Evolutionary conservation across 1,140 invertebrate genomes (phyloP), one percentile per base, ranked within the genome.

Genomic region (Cotesia chilonis): DNA sequence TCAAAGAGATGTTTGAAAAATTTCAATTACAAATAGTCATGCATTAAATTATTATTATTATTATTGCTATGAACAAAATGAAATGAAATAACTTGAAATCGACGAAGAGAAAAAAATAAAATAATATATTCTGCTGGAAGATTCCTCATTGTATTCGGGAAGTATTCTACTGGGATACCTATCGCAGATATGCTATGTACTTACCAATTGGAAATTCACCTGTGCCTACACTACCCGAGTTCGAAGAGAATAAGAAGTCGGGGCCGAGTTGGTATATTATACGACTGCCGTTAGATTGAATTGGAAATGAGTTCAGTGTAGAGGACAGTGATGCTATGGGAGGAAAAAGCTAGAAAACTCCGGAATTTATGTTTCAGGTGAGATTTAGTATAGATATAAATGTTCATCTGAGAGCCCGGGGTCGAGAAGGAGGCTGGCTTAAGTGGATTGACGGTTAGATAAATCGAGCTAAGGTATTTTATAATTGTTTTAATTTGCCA

Each of bases 221-320:
- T 68, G 70, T 28, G 67, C 64, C 41, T 35, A 51, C 28, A 14
- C 52, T 54, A 63, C 1, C 7, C 28, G 20, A 59, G 20, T 9
- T n/a, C 12, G 57, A 59, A 55, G 10, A 20, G 28, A 20, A 17
- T 7, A 28, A 59, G 20, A 55, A n/a, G n/a, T n/a, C n/a, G 54
- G 20, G 61, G 36, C 52, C 36, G 28, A 60, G 59, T 60, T 36
- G 57, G 59, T 63, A 70, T 41, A 59, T 63, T 54, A n/a, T 37
- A 35, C 36, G 57, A 68, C 7, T 35, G 9, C 36, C 12, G 57
- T 41, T 41, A 59, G 70, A 75, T 72, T 75, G 74, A 75, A 75
- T 75, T 75, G 74, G 74, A 75, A 72, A 75, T 75, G 70, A 75
- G 74, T 66, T 72, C 70, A 52, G 63, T 64, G 61, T 65, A 10